These are phyloP conservation scores for Drosophila ambigua DNA, from an alignment of 1,140 invertebrate species.

Conservation along the genomic window DNA sequence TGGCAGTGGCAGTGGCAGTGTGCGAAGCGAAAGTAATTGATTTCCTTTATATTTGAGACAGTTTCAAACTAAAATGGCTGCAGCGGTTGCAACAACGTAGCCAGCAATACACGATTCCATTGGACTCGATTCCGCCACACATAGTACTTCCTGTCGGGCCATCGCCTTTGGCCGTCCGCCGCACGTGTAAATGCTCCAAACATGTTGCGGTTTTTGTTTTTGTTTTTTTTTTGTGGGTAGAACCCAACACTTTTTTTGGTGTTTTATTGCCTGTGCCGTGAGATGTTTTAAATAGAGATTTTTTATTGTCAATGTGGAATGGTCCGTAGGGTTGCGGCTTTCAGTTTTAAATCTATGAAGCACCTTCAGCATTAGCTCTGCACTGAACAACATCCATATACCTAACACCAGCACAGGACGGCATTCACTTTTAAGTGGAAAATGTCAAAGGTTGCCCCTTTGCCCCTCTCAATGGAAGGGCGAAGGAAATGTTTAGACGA, in stretches of 20 bases:
- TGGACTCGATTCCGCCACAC: slow-evolving; percentile 19
- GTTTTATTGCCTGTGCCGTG: slow-evolving; percentile 77
- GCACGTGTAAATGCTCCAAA: slow-evolving; percentile 80
- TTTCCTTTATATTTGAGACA: slow-evolving; percentile 82
- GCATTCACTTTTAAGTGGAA: slow-evolving; percentile 69
- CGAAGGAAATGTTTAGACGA: slow-evolving; percentile 60
- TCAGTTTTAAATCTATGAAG: slow-evolving; percentile 63
- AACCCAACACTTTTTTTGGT: slow-evolving; percentile 66
- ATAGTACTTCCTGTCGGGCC: slow-evolving; percentile 57
- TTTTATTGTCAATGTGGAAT: slow-evolving; percentile 77
- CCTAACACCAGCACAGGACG: slow-evolving; percentile 12
- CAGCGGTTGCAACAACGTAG: slow-evolving; percentile 58
- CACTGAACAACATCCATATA: background rate
- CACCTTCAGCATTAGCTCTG: slow-evolving; percentile 47
- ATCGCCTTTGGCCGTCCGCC: slow-evolving; percentile 60
- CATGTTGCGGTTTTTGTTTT: slow-evolving; percentile 72
- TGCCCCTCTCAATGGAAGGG: slow-evolving; percentile 4
- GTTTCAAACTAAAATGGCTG: slow-evolving; percentile 76
- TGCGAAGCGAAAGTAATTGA: slow-evolving; percentile 77
- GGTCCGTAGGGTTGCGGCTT: slow-evolving; percentile 73
- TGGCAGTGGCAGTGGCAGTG: slow-evolving; percentile 13
- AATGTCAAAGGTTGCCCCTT: slow-evolving; percentile 50
- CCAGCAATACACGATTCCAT: slow-evolving; percentile 5
- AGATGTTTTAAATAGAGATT: slow-evolving; percentile 83
- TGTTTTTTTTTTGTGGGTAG: slow-evolving; percentile 17